Evolutionary conservation across 1,140 invertebrate species (phyloP), one percentile per base, ranked within the genome.

Genomic region (Drosophila subobscura): DNA sequence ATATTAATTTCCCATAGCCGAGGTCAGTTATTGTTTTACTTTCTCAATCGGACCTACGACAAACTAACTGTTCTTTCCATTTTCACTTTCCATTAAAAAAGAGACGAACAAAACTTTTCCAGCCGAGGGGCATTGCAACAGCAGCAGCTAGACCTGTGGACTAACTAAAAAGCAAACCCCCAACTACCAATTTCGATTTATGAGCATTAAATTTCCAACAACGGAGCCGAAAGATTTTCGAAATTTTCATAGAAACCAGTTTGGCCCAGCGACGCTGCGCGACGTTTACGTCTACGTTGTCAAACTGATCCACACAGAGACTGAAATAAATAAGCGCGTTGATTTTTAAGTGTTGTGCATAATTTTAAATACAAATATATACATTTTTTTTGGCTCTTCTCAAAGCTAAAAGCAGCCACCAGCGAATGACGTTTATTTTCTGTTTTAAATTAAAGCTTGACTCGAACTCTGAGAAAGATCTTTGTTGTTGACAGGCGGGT

Each of bases 311-410:
- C 78, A 68, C 22, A 47, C 41, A 68, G 4, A 58, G 44, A 72
- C 45, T 59, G 60, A 80, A 79, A 75, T 79, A 85, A 79, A 80
- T 80, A 81, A 71, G 54, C 72, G 83, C 83, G 78, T 86, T 86
- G 83, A 86, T 88, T 88, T 86, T 86, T 88, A 88, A 88, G 83
- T 88, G 83, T 88, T 88, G 75, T 88, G 83, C 79, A 88, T 88
- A 88, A 88, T 79, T 88, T 88, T 88, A 88, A 88, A 88, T 88
- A 88, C 66, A 66, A 75, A 67, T 72, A 42, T 68, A 61, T 60
- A 27, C 52, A 33, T 53, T 71, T 72, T 51, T 56, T 41, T 59
- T 50, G 41, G 23, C 37, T 25, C 42, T 37, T 27, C 29, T 14
- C 22, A 4, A 29, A 53, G 70, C 47, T 64, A 56, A 68, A 72